These are phyloP conservation scores for Leucania comma DNA, from an alignment of 2,888 invertebrate genomes.

Conservation along the genomic window DNA sequence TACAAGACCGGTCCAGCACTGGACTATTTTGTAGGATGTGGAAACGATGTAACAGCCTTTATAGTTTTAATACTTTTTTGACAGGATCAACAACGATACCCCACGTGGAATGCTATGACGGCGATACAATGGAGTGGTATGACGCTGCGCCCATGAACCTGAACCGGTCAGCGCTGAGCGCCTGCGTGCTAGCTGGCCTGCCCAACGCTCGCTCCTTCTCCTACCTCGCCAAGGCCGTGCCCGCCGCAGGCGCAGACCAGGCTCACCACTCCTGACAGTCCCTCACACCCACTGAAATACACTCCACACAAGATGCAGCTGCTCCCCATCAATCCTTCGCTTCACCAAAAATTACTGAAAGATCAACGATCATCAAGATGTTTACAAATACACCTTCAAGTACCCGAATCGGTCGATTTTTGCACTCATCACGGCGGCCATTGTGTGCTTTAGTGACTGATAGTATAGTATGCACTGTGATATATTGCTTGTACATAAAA, in stretches of 20 bases:
- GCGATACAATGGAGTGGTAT: conserved; percentile 92
- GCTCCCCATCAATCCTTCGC: conserved; percentile 61
- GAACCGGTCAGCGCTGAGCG: conserved; percentile 95
- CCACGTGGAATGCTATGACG: conserved; percentile 95
- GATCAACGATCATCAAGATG: conserved; percentile 39
- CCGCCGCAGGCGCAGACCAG: conserved; percentile 87
- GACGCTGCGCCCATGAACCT: conserved; percentile 95
- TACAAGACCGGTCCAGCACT: background rate
- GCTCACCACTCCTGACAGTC: conserved; percentile 77
- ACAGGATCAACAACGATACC: conserved; percentile 93
- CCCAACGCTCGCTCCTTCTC: conserved; percentile 93
- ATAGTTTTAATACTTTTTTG: conserved; percentile 35
- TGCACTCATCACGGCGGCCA: conserved; percentile 41
- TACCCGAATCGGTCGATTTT: conserved; percentile 54
- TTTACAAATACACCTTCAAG: conserved; percentile 52
- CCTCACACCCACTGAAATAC: conserved; percentile 39
- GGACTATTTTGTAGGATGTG: too few relatives aligned
- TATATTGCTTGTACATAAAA: conserved; percentile 84
- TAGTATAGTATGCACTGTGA: conserved; percentile 75
- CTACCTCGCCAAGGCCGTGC: conserved; percentile 87
- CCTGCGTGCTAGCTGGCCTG: conserved; percentile 94
- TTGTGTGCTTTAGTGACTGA: conserved; percentile 59
- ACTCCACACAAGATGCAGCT: conserved; percentile 50
- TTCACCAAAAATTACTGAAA: conserved; percentile 42
- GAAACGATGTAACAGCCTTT: background rate